Conservation (phyloP, 2,113 vertebrate genomes). For the Rafetus swinhoei region DNA sequence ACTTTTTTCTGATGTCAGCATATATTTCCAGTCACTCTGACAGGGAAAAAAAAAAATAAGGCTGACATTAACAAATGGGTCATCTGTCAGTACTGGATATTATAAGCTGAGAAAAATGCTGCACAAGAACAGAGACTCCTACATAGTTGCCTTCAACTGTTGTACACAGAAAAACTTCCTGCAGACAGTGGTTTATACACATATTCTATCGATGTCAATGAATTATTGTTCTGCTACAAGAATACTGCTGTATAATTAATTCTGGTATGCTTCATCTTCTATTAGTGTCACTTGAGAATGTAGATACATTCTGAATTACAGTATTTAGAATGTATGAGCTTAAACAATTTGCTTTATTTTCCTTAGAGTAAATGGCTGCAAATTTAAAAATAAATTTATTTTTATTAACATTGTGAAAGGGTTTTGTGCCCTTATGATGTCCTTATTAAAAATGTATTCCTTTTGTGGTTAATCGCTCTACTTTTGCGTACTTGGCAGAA, state of each 20-base stretch:
- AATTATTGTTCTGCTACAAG: not conserved
- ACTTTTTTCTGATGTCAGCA: conserved; percentile 64
- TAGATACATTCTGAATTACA: conserved; percentile 31
- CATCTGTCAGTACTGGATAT: conserved; percentile 56
- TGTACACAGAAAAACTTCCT: conserved; percentile 70
- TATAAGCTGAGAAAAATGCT: conserved; percentile 54
- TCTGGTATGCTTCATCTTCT: not conserved
- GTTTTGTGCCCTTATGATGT: not conserved
- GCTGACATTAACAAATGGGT: conserved; percentile 43
- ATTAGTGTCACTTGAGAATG: conserved; percentile 8
- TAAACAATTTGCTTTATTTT: conserved; percentile 42
- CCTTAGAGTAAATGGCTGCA: not conserved
- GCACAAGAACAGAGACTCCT: conserved; percentile 56
- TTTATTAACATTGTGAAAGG: conserved; percentile 34
- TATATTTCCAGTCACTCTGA: conserved; percentile 60
- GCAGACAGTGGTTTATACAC: not conserved
- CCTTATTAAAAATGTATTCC: conserved; percentile 26
- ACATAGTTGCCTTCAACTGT: conserved; percentile 66
- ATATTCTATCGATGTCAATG: conserved; percentile 17
- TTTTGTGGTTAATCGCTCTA: conserved; percentile 47
- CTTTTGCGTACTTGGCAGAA: conserved; percentile 39
- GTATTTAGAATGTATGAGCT: too few relatives aligned
- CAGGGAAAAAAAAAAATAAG: not conserved
- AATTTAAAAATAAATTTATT: conserved; percentile 1
- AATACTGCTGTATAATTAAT: not conserved